Percentiles rank a stretch among this genome's conserved stretches.
Evolutionary conservation across 2,113 vertebrate species (phyloP).

Genomic region (Anhinga rufa): DNA sequence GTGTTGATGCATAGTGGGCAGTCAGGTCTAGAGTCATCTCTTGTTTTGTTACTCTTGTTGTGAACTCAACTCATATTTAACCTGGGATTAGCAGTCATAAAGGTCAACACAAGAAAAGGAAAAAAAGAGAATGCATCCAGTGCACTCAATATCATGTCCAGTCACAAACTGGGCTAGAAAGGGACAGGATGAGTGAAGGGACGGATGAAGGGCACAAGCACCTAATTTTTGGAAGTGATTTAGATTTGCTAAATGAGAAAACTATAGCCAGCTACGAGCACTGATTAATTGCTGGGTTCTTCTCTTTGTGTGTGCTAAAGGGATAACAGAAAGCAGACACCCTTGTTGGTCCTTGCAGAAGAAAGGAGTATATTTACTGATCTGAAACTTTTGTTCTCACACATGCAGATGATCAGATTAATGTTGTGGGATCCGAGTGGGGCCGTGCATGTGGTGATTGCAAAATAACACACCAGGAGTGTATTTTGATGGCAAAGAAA

Average conservation of each 20-base stretch:
- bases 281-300: background rate
- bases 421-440: background rate
- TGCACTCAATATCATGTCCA: background rate
- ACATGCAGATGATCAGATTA: background rate
- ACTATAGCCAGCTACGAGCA: background rate
- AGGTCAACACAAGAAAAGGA: background rate
- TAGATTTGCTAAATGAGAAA: background rate
- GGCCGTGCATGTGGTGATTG: background rate
- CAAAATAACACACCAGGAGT: background rate
- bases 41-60: background rate
- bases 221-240: background rate
- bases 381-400: background rate
- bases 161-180: background rate
- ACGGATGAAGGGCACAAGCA: background rate
- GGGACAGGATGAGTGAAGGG: background rate
- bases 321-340: background rate
- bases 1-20: background rate
- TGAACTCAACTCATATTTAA: background rate
- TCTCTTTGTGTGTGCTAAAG: background rate
- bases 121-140: background rate
- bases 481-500: background rate
- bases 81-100: background rate
- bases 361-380: background rate
- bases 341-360: background rate
- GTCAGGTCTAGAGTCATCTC: background rate